These are phyloP conservation scores for Apostichopus leukothele DNA, from an alignment of 53 echinoderm and acorn worm species.

Conservation along the genomic window DNA sequence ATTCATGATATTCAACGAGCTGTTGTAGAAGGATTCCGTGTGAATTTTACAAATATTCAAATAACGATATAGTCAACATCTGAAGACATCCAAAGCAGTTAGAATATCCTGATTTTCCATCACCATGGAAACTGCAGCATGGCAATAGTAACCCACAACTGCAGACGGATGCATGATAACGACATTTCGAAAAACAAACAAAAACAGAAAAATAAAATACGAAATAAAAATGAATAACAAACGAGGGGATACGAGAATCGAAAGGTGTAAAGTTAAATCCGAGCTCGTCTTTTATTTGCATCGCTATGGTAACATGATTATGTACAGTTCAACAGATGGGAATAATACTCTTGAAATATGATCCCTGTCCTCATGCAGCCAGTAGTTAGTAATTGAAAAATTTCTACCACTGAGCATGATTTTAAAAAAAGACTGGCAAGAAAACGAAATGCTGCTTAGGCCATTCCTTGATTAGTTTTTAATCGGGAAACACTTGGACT, in stretches of 20 bases:
- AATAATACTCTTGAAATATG: slow-evolving; percentile 8
- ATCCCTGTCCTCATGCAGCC: not conserved
- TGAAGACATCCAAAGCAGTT: no score
- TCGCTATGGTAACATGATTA: slow-evolving; percentile 23
- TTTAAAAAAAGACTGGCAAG: not conserved
- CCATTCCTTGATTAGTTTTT: slow-evolving; percentile 36
- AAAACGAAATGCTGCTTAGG: slow-evolving; percentile 12
- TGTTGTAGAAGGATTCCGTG: no score
- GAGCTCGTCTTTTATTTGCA: not conserved
- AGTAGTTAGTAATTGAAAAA: slow-evolving; percentile 34
- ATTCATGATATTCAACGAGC: no score
- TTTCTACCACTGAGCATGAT: slow-evolving; percentile 25
- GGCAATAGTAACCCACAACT: no score
- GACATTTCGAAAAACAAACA: no score
- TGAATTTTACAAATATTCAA: no score
- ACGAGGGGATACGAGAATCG: not conserved
- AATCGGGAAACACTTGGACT: slow-evolving; percentile 35
- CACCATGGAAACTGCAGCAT: no score
- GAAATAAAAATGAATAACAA: no score
- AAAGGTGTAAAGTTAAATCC: not conserved
- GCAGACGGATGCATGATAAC: no score
- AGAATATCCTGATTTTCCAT: no score
- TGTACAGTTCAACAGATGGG: not conserved
- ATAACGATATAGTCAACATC: no score
- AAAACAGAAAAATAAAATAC: no score